phyloP scores from a whole-genome alignment of 2,113 vertebrate genomes.

The Oncorhynchus gorbuscha region DNA sequence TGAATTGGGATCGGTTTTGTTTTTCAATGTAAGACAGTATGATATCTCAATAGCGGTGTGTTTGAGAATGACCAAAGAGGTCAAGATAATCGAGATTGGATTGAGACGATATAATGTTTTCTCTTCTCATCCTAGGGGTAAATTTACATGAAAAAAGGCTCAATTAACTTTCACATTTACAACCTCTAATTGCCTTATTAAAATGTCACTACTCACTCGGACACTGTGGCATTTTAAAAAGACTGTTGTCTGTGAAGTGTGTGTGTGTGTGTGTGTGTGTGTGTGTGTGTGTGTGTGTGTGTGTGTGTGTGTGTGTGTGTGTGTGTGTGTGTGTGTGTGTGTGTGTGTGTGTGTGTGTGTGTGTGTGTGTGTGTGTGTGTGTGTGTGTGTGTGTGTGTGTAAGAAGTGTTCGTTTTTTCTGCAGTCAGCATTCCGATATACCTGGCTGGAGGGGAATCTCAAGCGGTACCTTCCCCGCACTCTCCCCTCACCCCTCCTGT shows the following conservation, averaged over 20 bases:
- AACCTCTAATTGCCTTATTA: slow-evolving; percentile 6
- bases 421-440: slow-evolving; percentile 6
- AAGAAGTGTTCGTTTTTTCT: no score
- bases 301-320: no score
- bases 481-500: not conserved
- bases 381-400: not conserved
- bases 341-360: not conserved
- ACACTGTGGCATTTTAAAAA: slow-evolving; percentile 20
- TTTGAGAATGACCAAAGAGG: not conserved
- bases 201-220: not conserved
- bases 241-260: no score
- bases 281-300: no score
- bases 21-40: not conserved
- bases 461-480: not conserved
- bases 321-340: no score
- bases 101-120: no score
- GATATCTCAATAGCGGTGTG: not conserved
- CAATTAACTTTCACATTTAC: slow-evolving; percentile 7
- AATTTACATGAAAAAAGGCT: not conserved
- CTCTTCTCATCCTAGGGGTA: no score
- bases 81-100: no score
- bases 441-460: slow-evolving; percentile 24
- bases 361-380: not conserved
- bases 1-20: not conserved
- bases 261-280: no score